Evolutionary conservation across 2,888 invertebrate species (phyloP).

Genomic region (Aporophyla nigra): DNA sequence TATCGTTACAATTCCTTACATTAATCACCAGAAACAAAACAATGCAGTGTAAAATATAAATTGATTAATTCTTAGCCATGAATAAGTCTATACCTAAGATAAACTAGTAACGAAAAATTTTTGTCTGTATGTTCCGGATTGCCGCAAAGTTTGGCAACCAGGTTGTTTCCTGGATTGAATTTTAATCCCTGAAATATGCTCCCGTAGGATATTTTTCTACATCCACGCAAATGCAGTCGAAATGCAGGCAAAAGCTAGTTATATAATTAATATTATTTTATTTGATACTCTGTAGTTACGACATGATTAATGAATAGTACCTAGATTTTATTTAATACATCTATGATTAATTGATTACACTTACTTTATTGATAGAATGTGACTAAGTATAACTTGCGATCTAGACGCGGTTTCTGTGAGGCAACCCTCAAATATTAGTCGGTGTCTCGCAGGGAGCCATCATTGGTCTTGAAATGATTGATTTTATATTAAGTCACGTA

Average conservation of each 20-base stretch:
- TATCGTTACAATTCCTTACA: not conserved
- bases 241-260: not conserved
- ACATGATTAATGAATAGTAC: not conserved
- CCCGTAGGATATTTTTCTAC: not conserved
- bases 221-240: not conserved
- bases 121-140: not conserved
- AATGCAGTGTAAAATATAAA: conserved; percentile 1
- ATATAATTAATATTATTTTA: not conserved
- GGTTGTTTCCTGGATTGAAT: not conserved
- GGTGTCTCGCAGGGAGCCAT: conserved; percentile 14
- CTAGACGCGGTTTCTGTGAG: not conserved
- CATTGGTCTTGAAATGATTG: not conserved
- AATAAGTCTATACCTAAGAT: not conserved
- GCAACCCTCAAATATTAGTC: not conserved
- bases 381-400: not conserved
- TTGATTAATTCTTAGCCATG: not conserved
- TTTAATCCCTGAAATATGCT: not conserved
- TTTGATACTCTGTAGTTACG: not conserved
- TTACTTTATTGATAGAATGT: not conserved
- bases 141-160: not conserved
- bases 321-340: not conserved
- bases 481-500: not conserved
- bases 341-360: conserved; percentile 6
- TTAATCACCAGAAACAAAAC: not conserved
- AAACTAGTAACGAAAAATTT: not conserved